Evolutionary conservation across 2,888 invertebrate species (phyloP).

Genomic region (Agonopterix arenella): DNA sequence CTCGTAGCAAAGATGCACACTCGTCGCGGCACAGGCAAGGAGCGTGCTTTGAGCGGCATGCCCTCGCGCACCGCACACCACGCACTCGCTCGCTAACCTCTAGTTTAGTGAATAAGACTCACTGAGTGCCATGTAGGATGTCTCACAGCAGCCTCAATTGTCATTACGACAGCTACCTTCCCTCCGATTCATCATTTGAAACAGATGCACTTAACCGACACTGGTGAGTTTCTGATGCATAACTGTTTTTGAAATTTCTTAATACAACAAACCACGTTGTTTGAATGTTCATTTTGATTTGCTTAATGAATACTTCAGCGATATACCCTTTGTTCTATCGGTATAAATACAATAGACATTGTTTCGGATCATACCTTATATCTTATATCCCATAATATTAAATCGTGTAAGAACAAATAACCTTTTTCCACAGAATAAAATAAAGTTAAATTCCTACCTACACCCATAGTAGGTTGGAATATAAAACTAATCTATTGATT

Average conservation of each 20-base stretch:
- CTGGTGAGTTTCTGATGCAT: conserved; percentile 46
- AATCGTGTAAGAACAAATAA: no score
- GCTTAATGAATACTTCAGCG: no score
- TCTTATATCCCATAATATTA: no score
- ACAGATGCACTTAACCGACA: conserved; percentile 71
- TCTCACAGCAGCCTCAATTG: conserved; percentile 73
- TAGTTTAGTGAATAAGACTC: conserved; percentile 54
- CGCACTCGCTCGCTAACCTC: conserved; percentile 42
- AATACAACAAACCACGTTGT: neutral
- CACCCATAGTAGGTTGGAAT: no score
- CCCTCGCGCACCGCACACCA: conserved; percentile 47
- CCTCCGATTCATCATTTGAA: conserved; percentile 69
- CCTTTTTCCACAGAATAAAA: no score
- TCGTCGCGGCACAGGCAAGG: conserved; percentile 68
- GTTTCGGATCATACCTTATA: no score
- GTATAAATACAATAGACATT: no score
- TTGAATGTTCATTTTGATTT: no score
- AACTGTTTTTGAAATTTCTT: neutral
- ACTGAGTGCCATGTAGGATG: conserved; percentile 72
- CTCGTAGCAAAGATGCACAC: conserved; percentile 68
- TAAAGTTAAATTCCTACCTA: no score
- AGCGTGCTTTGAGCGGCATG: conserved; percentile 66
- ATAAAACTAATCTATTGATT: no score
- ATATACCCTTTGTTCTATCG: no score
- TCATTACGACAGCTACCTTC: conserved; percentile 71